Percentiles rank a stretch among this genome's conserved stretches.
Evolutionary conservation across 1,140 invertebrate species (phyloP).

Genomic region (Globodera rostochiensis): DNA sequence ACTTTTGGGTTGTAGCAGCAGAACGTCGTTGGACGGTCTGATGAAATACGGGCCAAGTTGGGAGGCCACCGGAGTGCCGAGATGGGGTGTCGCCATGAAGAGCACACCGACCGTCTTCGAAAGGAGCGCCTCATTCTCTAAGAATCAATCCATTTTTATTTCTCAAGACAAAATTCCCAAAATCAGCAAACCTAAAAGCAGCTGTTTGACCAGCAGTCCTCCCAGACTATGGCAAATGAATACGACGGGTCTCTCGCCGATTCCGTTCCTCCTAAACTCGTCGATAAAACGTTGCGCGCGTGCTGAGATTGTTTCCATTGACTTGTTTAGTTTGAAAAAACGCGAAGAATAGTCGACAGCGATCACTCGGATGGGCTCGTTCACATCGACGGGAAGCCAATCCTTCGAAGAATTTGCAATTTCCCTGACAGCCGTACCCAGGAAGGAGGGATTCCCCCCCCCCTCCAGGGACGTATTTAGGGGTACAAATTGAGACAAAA

Average conservation of each 20-base stretch:
- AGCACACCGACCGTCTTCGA: conserved; percentile 49
- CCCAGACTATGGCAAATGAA: conserved; percentile 54
- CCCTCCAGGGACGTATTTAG: too few relatives aligned
- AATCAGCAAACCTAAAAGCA: conserved; percentile 48
- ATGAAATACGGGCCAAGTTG: conserved; percentile 38
- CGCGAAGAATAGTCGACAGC: conserved; percentile 49
- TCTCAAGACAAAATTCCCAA: conserved; percentile 3
- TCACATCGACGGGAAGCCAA: conserved; percentile 44
- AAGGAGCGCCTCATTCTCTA: conserved; percentile 42
- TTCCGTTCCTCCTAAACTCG: conserved; percentile 31
- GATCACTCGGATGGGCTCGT: conserved; percentile 42
- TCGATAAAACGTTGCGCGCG: conserved; percentile 34
- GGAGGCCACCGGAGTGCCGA: conserved; percentile 43
- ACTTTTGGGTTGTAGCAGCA: conserved; percentile 40
- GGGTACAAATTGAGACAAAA: too few relatives aligned
- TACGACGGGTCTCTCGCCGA: conserved; percentile 43
- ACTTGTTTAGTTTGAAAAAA: conserved; percentile 38
- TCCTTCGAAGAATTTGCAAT: conserved; percentile 38
- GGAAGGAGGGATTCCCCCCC: too few relatives aligned
- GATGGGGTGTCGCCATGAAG: conserved; percentile 48
- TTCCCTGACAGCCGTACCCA: too few relatives aligned
- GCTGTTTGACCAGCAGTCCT: conserved; percentile 48
- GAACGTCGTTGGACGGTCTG: conserved; percentile 45
- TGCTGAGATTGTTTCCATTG: conserved; percentile 39
- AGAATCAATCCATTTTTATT: conserved; percentile 27